These are phyloP conservation scores for Oceanodroma leucorhoa DNA, from an alignment of 2,797 vertebrate genomes.

Conservation along the genomic window DNA sequence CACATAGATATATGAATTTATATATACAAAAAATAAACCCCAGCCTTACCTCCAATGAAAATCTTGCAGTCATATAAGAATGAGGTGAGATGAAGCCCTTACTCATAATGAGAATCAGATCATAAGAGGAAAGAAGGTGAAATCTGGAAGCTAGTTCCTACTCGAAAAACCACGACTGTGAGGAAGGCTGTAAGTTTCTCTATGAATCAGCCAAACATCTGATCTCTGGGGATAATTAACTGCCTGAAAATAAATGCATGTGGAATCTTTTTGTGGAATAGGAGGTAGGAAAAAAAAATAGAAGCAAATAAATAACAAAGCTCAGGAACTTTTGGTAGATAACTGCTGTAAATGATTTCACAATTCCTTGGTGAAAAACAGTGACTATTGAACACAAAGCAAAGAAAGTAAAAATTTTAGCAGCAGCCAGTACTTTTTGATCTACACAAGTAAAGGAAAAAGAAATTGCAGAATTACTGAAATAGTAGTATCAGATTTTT, in stretches of 20 bases:
- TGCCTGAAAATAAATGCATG: conserved; percentile 39
- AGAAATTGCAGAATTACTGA: background rate
- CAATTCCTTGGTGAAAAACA: background rate
- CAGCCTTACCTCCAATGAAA: conserved; percentile 44
- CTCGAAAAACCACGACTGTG: background rate
- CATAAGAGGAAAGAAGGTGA: conserved; percentile 1
- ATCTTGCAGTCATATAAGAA: conserved; percentile 13
- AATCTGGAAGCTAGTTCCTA: conserved; percentile 40
- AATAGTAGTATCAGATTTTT: background rate
- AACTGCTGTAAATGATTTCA: background rate
- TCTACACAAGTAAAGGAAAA: background rate
- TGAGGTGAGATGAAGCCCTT: background rate
- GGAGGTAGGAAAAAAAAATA: background rate
- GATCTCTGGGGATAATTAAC: conserved; percentile 54
- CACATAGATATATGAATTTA: background rate
- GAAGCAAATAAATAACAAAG: background rate
- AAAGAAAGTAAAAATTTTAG: background rate
- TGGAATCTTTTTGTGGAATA: conserved; percentile 2
- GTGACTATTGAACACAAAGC: background rate
- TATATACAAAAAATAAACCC: background rate
- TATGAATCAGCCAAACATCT: conserved; percentile 64
- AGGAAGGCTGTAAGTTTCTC: conserved; percentile 26
- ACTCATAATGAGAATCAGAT: conserved; percentile 13
- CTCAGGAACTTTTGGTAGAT: background rate
- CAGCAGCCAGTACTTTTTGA: background rate